phyloP scores from a whole-genome alignment of 1,140 invertebrate species.

The Hylaeus volcanicus region DNA sequence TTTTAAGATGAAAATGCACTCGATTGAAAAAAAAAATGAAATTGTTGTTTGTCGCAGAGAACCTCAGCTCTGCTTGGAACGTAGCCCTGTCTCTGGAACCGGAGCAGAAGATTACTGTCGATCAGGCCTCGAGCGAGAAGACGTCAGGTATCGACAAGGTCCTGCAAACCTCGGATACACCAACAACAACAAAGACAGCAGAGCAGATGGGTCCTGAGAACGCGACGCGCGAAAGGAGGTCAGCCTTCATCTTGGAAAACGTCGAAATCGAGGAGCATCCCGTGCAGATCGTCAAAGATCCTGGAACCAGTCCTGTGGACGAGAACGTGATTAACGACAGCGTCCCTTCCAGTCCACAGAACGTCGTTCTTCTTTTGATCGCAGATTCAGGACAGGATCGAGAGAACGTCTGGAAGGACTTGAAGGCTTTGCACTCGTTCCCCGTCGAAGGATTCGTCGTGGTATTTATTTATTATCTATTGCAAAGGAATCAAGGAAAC shows the following conservation, averaged over 20 bases:
- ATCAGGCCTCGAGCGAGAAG: constrained; percentile 26
- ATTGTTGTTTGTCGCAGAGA: neutral
- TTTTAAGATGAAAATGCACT: too few relatives aligned
- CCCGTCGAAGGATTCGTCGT: constrained; percentile 59
- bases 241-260: constrained; percentile 2
- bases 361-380: constrained; percentile 64
- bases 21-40: neutral
- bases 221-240: neutral
- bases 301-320: neutral
- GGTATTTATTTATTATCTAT: constrained; percentile 24
- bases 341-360: constrained; percentile 27
- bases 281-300: neutral
- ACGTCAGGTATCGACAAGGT: constrained; percentile 38
- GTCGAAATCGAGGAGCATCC: neutral
- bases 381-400: constrained; percentile 24
- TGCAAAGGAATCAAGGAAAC: too few relatives aligned
- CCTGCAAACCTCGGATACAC: constrained; percentile 32
- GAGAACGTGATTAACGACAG: neutral
- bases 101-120: constrained; percentile 29
- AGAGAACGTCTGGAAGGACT: constrained; percentile 43
- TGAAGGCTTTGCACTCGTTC: constrained; percentile 42
- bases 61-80: constrained; percentile 42
- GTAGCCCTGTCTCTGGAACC: constrained; percentile 19
- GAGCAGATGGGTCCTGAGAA: neutral
- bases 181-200: neutral